phyloP scores from a whole-genome alignment of 2,888 invertebrate genomes.

The Orthonychiurus folsomi region DNA sequence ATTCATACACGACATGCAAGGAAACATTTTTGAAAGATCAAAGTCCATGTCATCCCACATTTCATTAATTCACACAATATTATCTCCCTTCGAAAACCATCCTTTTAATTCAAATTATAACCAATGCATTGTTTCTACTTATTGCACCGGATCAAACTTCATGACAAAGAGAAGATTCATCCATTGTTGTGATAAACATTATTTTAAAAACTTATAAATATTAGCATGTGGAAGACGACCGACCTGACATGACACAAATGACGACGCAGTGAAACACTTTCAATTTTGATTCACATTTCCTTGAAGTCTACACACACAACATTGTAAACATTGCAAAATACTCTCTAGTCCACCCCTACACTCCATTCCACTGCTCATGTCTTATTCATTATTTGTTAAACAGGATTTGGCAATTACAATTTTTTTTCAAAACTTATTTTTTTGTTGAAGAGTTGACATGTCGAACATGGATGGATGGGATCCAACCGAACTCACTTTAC shows the following conservation, averaged over 20 bases:
- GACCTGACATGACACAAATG: too few relatives aligned
- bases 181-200: too few relatives aligned
- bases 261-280: too few relatives aligned
- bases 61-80: not conserved
- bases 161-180: too few relatives aligned
- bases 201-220: too few relatives aligned
- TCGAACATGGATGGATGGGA: not conserved
- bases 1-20: not conserved
- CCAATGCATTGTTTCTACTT: too few relatives aligned
- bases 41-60: not conserved
- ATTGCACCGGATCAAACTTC: too few relatives aligned
- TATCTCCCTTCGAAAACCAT: not conserved
- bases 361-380: not conserved
- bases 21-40: not conserved
- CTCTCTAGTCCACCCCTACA: not conserved
- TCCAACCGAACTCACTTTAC: too few relatives aligned
- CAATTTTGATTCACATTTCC: too few relatives aligned
- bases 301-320: too few relatives aligned
- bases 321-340: too few relatives aligned
- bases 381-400: not conserved
- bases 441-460: not conserved
- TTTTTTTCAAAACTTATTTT: not conserved
- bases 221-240: too few relatives aligned
- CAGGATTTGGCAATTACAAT: not conserved
- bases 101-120: not conserved